phyloP scores from a whole-genome alignment of 2,888 invertebrate genomes.

The Drymonia ruficornis region DNA sequence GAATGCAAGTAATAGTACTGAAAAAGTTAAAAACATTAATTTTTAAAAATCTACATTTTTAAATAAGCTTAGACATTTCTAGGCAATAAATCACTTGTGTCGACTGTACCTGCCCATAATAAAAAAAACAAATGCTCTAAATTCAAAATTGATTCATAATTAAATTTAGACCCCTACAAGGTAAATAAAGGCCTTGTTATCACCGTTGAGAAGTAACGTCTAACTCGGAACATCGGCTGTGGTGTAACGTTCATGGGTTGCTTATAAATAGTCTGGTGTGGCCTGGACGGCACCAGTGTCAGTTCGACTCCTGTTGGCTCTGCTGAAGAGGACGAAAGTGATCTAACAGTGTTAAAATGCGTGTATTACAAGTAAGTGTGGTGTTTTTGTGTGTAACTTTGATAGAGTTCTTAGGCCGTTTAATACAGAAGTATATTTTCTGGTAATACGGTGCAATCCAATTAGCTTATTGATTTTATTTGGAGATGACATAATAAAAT shows the following conservation, averaged over 20 bases:
- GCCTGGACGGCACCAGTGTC: conserved; percentile 59
- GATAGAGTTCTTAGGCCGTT: background rate
- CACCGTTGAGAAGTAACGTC: conserved; percentile 8
- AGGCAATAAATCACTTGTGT: too few relatives aligned
- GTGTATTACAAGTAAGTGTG: conserved; percentile 75
- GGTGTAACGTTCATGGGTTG: conserved; percentile 58
- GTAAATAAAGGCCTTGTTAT: conserved; percentile 10
- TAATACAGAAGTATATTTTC: background rate
- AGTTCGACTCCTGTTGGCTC: conserved; percentile 79
- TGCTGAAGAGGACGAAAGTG: conserved; percentile 83
- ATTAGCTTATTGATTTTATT: too few relatives aligned
- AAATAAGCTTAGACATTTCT: too few relatives aligned
- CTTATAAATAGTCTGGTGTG: conserved; percentile 68
- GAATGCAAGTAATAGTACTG: too few relatives aligned
- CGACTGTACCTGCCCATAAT: too few relatives aligned
- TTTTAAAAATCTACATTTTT: too few relatives aligned
- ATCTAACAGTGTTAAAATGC: conserved; percentile 64
- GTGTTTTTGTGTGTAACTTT: conserved; percentile 15
- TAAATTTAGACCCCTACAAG: background rate
- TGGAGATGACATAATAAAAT: too few relatives aligned
- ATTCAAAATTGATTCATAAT: background rate
- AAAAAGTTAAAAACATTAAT: too few relatives aligned
- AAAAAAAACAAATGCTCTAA: too few relatives aligned
- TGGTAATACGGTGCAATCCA: too few relatives aligned
- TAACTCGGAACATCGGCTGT: conserved; percentile 25